Conservation (phyloP, 2,113 vertebrate species). For the Bettongia penicillata region DNA sequence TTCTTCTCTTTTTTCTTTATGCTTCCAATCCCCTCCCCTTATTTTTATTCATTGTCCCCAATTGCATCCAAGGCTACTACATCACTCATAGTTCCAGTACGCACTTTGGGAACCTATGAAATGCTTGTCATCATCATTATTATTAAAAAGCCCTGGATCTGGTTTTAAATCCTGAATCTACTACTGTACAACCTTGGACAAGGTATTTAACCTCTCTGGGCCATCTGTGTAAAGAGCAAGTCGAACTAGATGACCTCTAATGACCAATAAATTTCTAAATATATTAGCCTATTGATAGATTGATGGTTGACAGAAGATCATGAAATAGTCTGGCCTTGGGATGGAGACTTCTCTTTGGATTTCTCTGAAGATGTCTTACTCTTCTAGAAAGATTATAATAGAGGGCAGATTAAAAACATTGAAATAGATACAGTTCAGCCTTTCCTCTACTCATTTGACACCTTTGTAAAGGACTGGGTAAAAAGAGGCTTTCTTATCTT, state of each 20-base stretch:
- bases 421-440: not conserved
- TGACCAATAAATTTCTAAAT: not conserved
- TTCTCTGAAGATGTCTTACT: not conserved
- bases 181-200: not conserved
- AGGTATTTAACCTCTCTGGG: not conserved
- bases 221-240: not conserved
- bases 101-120: not conserved
- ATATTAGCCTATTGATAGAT: not conserved
- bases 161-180: not conserved
- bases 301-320: not conserved
- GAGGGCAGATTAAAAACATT: not conserved
- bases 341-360: not conserved
- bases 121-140: not conserved
- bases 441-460: not conserved
- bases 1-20: too few relatives aligned
- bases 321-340: not conserved
- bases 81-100: too few relatives aligned
- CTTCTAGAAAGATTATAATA: not conserved
- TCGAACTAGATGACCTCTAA: not conserved
- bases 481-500: not conserved
- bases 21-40: too few relatives aligned
- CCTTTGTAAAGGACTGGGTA: not conserved
- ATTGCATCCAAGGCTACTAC: too few relatives aligned
- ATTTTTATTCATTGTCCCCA: too few relatives aligned
- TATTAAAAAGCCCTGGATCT: not conserved